Percentiles rank a stretch among this genome's conserved stretches.
These are phyloP conservation scores for Neotoxoptera formosana DNA, from an alignment of 1,140 invertebrate species.

Conservation along the genomic window DNA sequence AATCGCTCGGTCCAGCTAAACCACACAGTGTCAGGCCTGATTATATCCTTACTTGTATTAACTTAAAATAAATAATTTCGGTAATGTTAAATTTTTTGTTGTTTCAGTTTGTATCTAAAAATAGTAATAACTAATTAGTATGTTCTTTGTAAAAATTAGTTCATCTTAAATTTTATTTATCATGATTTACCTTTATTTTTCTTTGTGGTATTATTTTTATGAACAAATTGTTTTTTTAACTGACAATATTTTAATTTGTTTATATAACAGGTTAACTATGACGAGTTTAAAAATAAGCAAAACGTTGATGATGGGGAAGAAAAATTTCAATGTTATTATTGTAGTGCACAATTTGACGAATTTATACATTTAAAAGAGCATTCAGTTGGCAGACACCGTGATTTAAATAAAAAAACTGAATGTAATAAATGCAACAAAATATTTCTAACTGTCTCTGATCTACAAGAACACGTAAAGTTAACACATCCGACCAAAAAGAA, in stretches of 20 bases:
- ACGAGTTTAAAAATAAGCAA: background rate
- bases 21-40: no score
- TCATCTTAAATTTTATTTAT: no score
- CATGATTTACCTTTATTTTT: no score
- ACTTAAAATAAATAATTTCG: no score
- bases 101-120: no score
- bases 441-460: slow-evolving; percentile 40
- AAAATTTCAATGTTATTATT: slow-evolving; percentile 56
- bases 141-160: no score
- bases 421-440: slow-evolving; percentile 53
- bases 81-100: no score
- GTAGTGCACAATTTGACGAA: slow-evolving; percentile 50
- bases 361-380: slow-evolving; percentile 51
- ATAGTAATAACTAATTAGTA: no score
- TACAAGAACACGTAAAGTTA: slow-evolving; percentile 14
- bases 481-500: slow-evolving; percentile 15
- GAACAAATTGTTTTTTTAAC: background rate
- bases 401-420: slow-evolving; percentile 52
- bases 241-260: background rate
- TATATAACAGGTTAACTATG: background rate
- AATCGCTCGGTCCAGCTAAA: no score
- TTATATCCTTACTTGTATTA: no score
- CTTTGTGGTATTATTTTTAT: background rate
- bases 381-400: slow-evolving; percentile 49
- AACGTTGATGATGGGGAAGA: background rate